A percentile compares a stretch with the other conserved stretches of the same genome.
phyloP scores from a whole-genome alignment of 2,113 vertebrate species.

The Vulpes ferrilata region DNA sequence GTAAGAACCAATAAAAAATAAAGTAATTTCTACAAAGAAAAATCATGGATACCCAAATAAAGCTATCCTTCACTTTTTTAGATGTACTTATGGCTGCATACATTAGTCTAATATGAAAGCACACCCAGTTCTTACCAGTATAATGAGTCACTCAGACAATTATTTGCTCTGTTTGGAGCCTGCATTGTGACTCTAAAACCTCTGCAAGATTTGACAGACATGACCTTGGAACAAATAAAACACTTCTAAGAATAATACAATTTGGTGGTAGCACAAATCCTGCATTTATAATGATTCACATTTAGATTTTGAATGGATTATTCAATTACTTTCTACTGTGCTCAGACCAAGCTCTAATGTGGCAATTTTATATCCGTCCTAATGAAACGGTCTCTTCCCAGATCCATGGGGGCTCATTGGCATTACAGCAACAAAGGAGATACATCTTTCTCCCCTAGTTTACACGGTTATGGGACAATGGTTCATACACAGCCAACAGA shows the following conservation, averaged over 20 bases:
- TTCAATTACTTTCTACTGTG: not conserved
- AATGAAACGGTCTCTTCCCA: not conserved
- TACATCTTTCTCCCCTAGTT: not conserved
- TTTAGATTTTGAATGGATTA: conserved; percentile 11
- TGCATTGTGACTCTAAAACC: not conserved
- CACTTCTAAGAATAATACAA: not conserved
- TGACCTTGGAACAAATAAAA: not conserved
- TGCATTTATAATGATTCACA: not conserved
- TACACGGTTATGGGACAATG: not conserved
- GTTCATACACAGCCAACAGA: not conserved
- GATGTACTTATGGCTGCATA: not conserved
- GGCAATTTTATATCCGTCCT: not conserved
- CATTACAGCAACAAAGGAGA: not conserved
- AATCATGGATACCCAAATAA: not conserved
- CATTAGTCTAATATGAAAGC: not conserved
- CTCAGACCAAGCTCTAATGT: not conserved
- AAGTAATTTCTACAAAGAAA: not conserved
- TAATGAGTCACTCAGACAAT: not conserved
- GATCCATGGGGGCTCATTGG: not conserved
- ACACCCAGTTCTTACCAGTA: not conserved
- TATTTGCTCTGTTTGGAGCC: not conserved
- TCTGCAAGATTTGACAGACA: not conserved
- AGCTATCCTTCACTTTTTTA: not conserved
- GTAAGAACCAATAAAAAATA: not conserved
- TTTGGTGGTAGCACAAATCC: not conserved